A percentile compares a stretch with the other conserved stretches of the same genome.
These are phyloP conservation scores for Tringa solitaria DNA, from an alignment of 2,113 vertebrate genomes.

Conservation along the genomic window DNA sequence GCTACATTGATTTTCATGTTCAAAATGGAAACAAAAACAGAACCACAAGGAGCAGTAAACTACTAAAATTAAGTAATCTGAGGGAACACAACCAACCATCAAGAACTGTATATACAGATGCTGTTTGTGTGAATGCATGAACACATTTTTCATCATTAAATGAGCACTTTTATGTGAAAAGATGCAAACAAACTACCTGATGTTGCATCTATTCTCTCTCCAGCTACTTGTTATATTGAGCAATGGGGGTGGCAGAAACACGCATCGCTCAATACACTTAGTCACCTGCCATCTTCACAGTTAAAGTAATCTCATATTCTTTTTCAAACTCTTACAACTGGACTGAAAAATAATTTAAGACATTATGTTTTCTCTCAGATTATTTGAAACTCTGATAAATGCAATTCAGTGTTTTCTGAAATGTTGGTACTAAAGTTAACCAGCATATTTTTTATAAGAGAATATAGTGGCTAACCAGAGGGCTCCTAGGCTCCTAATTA, in stretches of 20 bases:
- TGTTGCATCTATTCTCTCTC: neutral
- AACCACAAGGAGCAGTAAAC: neutral
- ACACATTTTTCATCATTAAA: constrained; percentile 1
- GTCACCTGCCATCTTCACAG: neutral
- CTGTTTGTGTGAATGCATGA: neutral
- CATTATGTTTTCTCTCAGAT: neutral
- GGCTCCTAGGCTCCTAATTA: neutral
- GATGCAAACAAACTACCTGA: neutral
- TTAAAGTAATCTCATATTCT: neutral
- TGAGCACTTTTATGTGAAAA: neutral
- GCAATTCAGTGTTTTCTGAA: neutral
- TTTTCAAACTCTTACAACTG: neutral
- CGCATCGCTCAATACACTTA: neutral
- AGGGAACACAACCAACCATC: neutral
- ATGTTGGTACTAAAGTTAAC: neutral
- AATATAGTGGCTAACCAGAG: neutral
- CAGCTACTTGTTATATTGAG: neutral
- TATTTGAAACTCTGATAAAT: neutral
- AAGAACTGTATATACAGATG: neutral
- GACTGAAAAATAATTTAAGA: neutral
- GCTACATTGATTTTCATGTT: neutral
- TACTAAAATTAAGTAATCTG: neutral
- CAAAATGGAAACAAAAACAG: neutral
- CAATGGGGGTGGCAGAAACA: neutral
- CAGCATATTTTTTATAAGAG: neutral